Percentiles rank a stretch among this genome's conserved stretches.
phyloP scores from a whole-genome alignment of 2,113 vertebrate species.

The Psilopsiagon aymara region DNA sequence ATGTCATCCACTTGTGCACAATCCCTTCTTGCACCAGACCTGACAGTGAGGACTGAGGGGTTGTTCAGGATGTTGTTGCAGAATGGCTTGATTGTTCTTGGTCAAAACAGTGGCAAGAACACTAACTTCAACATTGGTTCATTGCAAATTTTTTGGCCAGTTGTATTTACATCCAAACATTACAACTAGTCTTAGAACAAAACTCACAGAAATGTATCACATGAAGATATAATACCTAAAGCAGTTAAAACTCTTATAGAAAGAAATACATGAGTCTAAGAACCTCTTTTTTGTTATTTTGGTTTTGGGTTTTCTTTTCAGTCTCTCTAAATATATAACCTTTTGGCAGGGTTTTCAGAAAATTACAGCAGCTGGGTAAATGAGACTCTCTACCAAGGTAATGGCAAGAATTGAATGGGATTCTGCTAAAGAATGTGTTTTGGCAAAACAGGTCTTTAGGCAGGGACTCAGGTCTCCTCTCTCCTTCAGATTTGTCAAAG shows the following conservation, averaged over 20 bases:
- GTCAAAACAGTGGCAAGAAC: not conserved
- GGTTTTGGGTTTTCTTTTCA: not conserved
- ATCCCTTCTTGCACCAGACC: not conserved
- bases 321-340: not conserved
- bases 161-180: not conserved
- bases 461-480: not conserved
- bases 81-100: not conserved
- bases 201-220: not conserved
- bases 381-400: not conserved
- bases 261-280: not conserved
- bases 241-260: not conserved
- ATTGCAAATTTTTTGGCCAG: not conserved
- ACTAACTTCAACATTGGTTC: not conserved
- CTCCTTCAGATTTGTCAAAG: not conserved
- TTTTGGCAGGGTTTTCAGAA: not conserved
- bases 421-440: not conserved
- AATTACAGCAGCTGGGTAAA: not conserved
- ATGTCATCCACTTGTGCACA: not conserved
- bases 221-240: not conserved
- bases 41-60: not conserved
- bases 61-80: not conserved
- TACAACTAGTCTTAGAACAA: not conserved
- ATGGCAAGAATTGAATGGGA: not conserved
- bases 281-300: not conserved
- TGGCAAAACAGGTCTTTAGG: not conserved